Conservation (phyloP, 2,888 invertebrate species). For the Idaea aversata region DNA sequence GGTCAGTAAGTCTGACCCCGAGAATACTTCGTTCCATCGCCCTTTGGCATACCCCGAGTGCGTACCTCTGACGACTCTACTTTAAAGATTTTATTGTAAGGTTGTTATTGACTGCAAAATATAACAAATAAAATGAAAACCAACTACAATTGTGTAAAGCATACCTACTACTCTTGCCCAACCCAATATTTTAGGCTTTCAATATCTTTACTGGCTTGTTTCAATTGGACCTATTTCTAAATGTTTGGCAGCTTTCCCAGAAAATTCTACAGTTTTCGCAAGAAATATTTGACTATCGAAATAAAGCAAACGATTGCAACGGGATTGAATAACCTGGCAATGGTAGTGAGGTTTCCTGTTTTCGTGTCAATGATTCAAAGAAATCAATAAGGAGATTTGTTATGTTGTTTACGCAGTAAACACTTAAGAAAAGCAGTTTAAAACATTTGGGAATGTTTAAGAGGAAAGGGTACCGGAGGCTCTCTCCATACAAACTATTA, state of each 20-base stretch:
- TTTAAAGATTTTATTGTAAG: background rate
- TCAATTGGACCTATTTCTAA: background rate
- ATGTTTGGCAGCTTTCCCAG: background rate
- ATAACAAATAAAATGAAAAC: background rate
- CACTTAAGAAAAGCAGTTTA: background rate
- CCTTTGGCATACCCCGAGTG: too few relatives aligned
- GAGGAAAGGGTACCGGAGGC: too few relatives aligned
- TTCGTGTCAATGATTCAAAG: background rate
- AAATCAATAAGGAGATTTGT: background rate
- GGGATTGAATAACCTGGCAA: background rate
- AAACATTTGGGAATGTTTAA: too few relatives aligned
- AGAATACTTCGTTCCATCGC: too few relatives aligned
- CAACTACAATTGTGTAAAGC: background rate
- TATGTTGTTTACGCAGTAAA: background rate
- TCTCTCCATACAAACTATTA: too few relatives aligned
- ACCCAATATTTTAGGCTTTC: background rate
- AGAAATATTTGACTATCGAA: slow-evolving; percentile 56
- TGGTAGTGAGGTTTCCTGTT: background rate
- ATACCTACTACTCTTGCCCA: background rate
- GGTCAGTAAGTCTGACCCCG: too few relatives aligned
- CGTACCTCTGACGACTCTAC: too few relatives aligned
- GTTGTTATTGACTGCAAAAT: background rate
- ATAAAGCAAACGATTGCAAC: slow-evolving; percentile 33
- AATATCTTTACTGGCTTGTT: background rate
- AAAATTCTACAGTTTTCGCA: slow-evolving; percentile 40